phyloP scores from a whole-genome alignment of 2,797 vertebrate species.

The Parauchenoglanis ngamensis region DNA sequence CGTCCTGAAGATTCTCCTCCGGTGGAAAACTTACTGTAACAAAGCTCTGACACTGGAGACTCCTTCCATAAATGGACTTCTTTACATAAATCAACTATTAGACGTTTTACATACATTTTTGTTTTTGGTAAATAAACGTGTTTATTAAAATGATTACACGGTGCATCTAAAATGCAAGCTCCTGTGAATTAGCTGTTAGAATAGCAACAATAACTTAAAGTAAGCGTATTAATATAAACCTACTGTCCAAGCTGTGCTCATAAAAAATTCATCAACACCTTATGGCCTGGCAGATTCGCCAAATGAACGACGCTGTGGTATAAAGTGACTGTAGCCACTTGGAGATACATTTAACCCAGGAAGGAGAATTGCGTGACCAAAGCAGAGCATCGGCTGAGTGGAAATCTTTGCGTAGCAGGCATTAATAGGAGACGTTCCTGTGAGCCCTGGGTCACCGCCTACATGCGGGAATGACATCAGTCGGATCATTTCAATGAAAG shows the following conservation, averaged over 20 bases:
- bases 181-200: not conserved
- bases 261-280: not conserved
- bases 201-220: not conserved
- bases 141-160: not conserved
- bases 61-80: not conserved
- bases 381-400: not conserved
- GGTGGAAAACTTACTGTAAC: not conserved
- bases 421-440: slow-evolving; percentile 66
- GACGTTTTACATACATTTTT: not conserved
- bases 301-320: no score
- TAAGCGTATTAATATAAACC: not conserved
- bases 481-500: slow-evolving; percentile 57
- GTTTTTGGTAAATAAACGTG: not conserved
- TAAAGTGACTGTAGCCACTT: not conserved
- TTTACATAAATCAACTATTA: not conserved
- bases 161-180: not conserved
- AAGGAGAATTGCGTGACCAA: slow-evolving; percentile 11
- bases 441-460: slow-evolving; percentile 50
- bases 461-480: slow-evolving; percentile 31
- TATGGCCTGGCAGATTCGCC: not conserved
- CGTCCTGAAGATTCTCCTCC: not conserved
- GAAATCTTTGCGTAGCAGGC: slow-evolving; percentile 22
- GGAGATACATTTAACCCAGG: not conserved
- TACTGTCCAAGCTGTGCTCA: not conserved
- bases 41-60: not conserved